Evolutionary conservation across 2,888 invertebrate genomes (phyloP).

Genomic region (Eremobia ochroleuca): DNA sequence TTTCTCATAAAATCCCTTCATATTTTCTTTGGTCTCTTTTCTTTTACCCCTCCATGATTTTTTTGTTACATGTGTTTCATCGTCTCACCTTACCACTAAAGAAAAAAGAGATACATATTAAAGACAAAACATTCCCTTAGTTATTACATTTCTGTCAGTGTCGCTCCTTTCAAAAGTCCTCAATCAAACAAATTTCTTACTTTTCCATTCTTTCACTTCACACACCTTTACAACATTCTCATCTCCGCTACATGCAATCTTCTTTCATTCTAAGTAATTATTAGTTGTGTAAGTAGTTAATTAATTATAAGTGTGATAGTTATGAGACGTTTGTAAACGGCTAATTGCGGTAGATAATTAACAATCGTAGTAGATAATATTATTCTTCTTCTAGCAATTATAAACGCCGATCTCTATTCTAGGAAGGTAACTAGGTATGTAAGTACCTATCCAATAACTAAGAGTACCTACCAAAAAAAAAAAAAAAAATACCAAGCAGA

Average conservation of each 20-base stretch:
- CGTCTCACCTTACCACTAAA: no score
- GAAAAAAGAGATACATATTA: no score
- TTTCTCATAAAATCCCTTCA: not conserved
- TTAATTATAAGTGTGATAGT: slow-evolving; percentile 1
- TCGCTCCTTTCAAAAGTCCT: not conserved
- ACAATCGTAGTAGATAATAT: not conserved
- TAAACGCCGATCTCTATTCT: not conserved
- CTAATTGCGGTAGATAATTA: slow-evolving; percentile 11
- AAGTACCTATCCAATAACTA: not conserved
- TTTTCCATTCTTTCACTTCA: not conserved
- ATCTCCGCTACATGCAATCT: not conserved
- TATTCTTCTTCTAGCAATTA: not conserved
- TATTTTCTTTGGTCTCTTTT: not conserved
- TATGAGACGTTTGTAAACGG: slow-evolving; percentile 16
- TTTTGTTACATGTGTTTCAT: not conserved
- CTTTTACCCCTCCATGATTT: not conserved
- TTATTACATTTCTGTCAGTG: not conserved
- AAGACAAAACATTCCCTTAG: not conserved
- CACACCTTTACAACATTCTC: not conserved
- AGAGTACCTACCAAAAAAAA: no score
- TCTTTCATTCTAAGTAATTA: not conserved
- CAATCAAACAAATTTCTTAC: not conserved
- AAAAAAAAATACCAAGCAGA: not conserved
- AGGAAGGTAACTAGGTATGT: not conserved
- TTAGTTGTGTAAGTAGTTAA: not conserved